Percentiles rank a stretch among this genome's conserved stretches.
phyloP scores from a whole-genome alignment of 2,888 invertebrate species.

The Cabera pusaria region DNA sequence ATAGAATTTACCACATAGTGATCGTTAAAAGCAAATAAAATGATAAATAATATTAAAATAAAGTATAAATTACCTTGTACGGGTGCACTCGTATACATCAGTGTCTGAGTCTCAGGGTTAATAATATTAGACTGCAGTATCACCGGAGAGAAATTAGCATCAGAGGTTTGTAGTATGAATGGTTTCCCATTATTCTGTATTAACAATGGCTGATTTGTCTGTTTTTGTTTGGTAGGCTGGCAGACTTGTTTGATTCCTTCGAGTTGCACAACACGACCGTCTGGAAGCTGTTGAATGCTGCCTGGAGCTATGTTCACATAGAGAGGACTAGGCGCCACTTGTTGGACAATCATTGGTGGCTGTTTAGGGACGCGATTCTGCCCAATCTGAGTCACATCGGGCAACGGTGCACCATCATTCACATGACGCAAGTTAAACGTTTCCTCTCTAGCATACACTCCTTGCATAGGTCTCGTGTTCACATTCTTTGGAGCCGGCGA shows the following conservation, averaged over 20 bases:
- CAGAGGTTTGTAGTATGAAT: conserved; percentile 66
- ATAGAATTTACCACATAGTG: no score
- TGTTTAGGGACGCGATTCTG: conserved; percentile 46
- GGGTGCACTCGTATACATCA: conserved; percentile 76
- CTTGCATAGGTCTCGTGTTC: conserved; percentile 58
- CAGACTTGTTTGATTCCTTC: conserved; percentile 54
- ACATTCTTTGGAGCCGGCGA: conserved; percentile 37
- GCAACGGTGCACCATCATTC: conserved; percentile 47
- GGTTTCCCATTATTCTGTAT: conserved; percentile 70
- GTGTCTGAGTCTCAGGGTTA: conserved; percentile 74
- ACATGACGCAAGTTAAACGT: conserved; percentile 52
- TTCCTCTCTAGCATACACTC: conserved; percentile 57
- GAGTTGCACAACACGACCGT: conserved; percentile 54
- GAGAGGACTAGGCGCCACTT: conserved; percentile 68
- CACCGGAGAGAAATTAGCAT: conserved; percentile 81
- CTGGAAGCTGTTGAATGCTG: conserved; percentile 60
- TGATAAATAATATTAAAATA: no score
- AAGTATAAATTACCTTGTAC: conserved; percentile 75
- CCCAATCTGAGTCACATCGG: conserved; percentile 62
- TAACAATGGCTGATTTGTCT: conserved; percentile 56
- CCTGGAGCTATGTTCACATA: conserved; percentile 67
- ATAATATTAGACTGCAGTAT: conserved; percentile 86
- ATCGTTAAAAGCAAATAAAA: no score
- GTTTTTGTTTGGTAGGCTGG: conserved; percentile 46
- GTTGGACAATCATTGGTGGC: conserved; percentile 68